These are phyloP conservation scores for Aphrophora alni DNA, from an alignment of 2,888 invertebrate genomes.

Conservation along the genomic window DNA sequence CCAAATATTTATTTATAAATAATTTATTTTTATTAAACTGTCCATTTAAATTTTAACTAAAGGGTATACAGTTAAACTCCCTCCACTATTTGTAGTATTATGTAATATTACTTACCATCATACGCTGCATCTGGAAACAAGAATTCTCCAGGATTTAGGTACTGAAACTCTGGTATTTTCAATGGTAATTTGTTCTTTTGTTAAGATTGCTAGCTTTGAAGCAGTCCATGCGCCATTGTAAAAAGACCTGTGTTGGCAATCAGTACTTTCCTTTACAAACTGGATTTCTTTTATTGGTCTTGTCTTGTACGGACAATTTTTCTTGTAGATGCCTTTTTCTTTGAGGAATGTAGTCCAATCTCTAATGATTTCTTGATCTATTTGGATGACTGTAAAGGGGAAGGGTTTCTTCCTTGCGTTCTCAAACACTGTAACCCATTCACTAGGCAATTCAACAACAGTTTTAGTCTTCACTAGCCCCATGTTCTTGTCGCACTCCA, in stretches of 20 bases:
- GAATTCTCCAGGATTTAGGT: neutral
- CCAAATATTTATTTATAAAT: no score
- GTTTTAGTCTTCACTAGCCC: neutral
- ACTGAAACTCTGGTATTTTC: neutral
- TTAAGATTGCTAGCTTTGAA: neutral
- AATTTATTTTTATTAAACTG: no score
- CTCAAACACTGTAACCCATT: conserved; percentile 13
- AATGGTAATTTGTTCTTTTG: neutral
- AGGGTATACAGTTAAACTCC: neutral
- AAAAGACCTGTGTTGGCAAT: neutral
- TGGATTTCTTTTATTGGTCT: conserved; percentile 9
- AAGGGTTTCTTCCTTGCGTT: conserved; percentile 11
- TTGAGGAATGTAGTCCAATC: conserved; percentile 27
- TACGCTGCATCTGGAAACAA: neutral
- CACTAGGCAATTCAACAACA: conserved; percentile 19
- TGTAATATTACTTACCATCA: neutral
- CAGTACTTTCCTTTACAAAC: conserved; percentile 7
- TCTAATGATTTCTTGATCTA: conserved; percentile 18
- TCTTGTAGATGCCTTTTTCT: conserved; percentile 6
- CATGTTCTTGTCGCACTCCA: conserved; percentile 32
- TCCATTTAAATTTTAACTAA: no score
- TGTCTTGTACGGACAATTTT: conserved; percentile 11
- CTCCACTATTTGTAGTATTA: neutral
- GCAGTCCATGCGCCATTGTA: neutral
- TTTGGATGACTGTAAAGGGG: conserved; percentile 20